Conservation (phyloP, 2,113 vertebrate species). For the Burhinus bistriatus region DNA sequence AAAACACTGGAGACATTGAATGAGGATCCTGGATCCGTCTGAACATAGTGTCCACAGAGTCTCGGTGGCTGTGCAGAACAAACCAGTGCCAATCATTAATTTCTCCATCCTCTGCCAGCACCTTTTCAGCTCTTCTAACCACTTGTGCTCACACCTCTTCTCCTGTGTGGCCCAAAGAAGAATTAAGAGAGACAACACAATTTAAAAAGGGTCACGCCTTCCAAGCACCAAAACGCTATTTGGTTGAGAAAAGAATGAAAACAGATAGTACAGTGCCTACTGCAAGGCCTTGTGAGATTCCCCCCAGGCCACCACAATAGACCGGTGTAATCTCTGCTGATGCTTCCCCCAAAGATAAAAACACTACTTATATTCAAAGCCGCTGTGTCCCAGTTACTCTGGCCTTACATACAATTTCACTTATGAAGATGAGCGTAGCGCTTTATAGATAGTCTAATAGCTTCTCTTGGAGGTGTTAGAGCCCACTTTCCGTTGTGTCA, state of each 20-base stretch:
- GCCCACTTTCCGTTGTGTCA: neutral
- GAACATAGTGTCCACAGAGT: rapidly evolving
- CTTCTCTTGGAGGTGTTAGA: neutral
- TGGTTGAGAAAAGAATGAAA: slow-evolving; percentile 16
- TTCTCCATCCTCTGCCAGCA: neutral
- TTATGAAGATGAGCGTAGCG: slow-evolving; percentile 25
- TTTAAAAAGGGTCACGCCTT: neutral
- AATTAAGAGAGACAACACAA: neutral
- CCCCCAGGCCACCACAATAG: neutral
- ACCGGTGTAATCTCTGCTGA: slow-evolving; percentile 12
- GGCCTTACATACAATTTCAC: neutral
- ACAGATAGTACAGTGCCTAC: neutral
- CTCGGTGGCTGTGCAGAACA: neutral
- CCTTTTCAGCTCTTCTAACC: neutral
- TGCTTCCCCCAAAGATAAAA: slow-evolving; percentile 16
- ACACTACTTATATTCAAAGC: slow-evolving; percentile 11
- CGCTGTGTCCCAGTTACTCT: neutral
- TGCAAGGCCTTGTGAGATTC: neutral
- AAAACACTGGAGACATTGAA: neutral
- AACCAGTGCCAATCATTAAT: neutral
- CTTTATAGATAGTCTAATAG: neutral
- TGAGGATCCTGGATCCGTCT: neutral
- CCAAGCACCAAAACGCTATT: neutral
- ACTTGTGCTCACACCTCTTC: neutral
- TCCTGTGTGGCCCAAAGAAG: neutral